phyloP scores from a whole-genome alignment of 2,113 vertebrate genomes.

The Oophaga pumilio region DNA sequence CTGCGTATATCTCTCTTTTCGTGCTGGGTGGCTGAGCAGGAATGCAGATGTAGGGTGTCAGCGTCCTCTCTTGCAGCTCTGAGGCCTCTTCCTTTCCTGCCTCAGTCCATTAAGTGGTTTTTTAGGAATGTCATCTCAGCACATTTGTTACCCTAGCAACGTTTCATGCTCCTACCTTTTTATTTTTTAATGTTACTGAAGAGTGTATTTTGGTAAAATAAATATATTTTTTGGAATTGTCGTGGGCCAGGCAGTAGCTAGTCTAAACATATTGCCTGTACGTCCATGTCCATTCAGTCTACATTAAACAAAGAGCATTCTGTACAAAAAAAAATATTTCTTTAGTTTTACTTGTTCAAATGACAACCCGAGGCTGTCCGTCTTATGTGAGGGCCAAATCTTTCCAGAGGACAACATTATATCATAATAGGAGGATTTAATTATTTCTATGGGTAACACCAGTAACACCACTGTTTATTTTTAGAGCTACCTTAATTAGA shows the following conservation, averaged over 20 bases:
- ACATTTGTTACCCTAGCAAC: constrained; percentile 54
- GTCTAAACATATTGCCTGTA: constrained; percentile 38
- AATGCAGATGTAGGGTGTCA: constrained; percentile 55
- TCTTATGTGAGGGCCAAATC: neutral
- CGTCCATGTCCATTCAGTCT: neutral
- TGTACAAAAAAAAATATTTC: neutral
- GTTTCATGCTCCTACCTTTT: constrained; percentile 47
- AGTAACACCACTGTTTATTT: neutral
- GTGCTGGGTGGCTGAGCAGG: constrained; percentile 53
- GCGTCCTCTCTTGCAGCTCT: constrained; percentile 49
- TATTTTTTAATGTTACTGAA: constrained; percentile 51
- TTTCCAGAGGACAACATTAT: neutral
- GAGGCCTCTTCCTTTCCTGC: constrained; percentile 58
- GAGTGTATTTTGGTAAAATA: constrained; percentile 52
- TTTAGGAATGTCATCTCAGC: constrained; percentile 58
- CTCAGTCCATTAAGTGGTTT: constrained; percentile 57
- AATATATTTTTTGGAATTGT: constrained; percentile 55
- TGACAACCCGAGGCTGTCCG: neutral
- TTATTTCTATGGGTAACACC: neutral
- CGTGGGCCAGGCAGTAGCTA: constrained; percentile 35
- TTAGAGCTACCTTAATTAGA: too few species aligned
- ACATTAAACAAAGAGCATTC: constrained; percentile 2
- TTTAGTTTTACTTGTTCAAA: neutral
- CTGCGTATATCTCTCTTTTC: constrained; percentile 15
- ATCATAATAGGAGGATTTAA: neutral